Conservation (phyloP, 2,113 vertebrate genomes). For the Heloderma charlesbogerti region DNA sequence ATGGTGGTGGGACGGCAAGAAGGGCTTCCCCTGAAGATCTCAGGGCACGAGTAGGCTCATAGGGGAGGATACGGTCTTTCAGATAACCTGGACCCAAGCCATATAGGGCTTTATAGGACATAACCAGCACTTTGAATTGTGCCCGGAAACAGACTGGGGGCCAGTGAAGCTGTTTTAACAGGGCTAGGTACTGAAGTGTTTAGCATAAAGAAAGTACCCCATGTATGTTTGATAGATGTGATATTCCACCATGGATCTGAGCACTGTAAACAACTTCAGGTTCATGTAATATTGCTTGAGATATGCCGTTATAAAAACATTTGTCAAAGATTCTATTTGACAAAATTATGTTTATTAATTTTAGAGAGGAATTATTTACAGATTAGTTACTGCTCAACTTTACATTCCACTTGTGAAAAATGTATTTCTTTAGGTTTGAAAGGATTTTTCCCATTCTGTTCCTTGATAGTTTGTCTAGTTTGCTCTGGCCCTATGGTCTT, state of each 20-base stretch:
- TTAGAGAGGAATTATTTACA: not conserved
- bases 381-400: not conserved
- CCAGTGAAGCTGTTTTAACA: too few species aligned
- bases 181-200: not conserved
- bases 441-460: not conserved
- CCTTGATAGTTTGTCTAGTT: not conserved
- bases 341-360: not conserved
- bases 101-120: too few species aligned
- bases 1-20: too few species aligned
- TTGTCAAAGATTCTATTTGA: not conserved
- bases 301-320: not conserved
- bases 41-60: too few species aligned
- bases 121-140: too few species aligned
- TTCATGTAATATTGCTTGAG: not conserved
- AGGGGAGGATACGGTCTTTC: too few species aligned
- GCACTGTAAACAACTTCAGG: not conserved
- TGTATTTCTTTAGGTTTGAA: not conserved
- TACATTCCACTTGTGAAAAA: not conserved
- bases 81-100: too few species aligned
- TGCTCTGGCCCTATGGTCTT: not conserved
- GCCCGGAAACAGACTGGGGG: too few species aligned
- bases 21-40: too few species aligned
- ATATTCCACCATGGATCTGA: not conserved
- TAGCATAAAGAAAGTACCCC: not conserved
- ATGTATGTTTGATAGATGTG: constrained; percentile 6